Conservation (phyloP, 2,888 invertebrate species). For the Drosophila testacea region DNA sequence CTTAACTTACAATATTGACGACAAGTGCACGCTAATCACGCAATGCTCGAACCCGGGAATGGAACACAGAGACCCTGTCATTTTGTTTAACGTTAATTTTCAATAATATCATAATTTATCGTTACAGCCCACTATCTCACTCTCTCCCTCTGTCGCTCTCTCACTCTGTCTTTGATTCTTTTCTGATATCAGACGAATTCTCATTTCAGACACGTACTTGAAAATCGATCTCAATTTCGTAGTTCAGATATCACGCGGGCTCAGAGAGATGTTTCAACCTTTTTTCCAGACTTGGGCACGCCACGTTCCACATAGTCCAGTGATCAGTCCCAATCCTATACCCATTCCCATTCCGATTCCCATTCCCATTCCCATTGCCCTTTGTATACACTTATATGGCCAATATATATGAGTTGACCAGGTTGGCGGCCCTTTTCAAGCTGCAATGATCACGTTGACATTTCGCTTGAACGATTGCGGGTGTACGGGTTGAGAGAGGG, state of each 20-base stretch:
- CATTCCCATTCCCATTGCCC: conserved; percentile 6
- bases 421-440: conserved; percentile 75
- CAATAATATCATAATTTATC: conserved; percentile 79
- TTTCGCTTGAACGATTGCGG: conserved; percentile 53
- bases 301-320: conserved; percentile 9
- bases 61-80: conserved; percentile 51
- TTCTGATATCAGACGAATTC: conserved; percentile 35
- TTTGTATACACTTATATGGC: conserved; percentile 49
- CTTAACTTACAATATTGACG: conserved; percentile 52
- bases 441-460: conserved; percentile 76
- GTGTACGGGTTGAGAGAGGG: conserved; percentile 1
- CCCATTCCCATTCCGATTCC: neutral
- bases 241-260: conserved; percentile 78
- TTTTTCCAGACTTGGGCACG: conserved; percentile 14
- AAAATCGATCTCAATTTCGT: conserved; percentile 81
- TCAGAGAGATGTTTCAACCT: conserved; percentile 20
- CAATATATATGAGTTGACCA: conserved; percentile 60
- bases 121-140: conserved; percentile 45
- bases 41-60: conserved; percentile 14
- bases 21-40: conserved; percentile 75
- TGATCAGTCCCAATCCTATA: neutral
- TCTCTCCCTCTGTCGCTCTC: neutral
- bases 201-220: conserved; percentile 67
- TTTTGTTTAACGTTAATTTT: conserved; percentile 72
- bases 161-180: neutral